phyloP scores from a whole-genome alignment of 2,113 vertebrate genomes.

The Casuarius casuarius region DNA sequence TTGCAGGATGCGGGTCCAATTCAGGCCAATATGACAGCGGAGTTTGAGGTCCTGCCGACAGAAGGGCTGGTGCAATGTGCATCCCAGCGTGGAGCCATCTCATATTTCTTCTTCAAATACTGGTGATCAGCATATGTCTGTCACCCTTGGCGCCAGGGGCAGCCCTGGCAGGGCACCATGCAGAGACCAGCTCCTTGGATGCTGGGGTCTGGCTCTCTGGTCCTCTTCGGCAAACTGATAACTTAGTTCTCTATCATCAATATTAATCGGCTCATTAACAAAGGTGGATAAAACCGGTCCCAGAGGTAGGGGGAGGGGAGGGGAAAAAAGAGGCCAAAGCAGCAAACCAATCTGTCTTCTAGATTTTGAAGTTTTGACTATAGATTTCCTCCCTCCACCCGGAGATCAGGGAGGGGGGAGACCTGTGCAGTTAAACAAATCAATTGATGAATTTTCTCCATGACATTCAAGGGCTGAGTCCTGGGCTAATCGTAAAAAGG shows the following conservation, averaged over 20 bases:
- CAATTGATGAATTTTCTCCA: constrained; percentile 9
- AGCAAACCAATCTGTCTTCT: not conserved
- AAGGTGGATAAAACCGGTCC: not conserved
- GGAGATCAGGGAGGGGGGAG: not conserved
- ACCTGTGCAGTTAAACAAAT: not conserved
- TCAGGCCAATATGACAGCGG: accelerated
- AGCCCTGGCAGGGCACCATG: not conserved
- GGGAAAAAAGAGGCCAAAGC: not conserved
- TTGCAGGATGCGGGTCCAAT: not conserved
- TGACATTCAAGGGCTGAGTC: constrained; percentile 39
- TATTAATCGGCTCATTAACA: constrained; percentile 45
- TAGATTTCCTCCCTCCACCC: not conserved
- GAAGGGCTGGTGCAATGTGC: not conserved
- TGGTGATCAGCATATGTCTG: not conserved
- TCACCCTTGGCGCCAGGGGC: not conserved
- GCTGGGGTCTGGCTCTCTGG: not conserved
- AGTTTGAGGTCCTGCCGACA: accelerated
- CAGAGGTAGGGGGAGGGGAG: not conserved
- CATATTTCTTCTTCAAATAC: accelerated
- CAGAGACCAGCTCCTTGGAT: not conserved
- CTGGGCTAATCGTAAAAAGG: not conserved
- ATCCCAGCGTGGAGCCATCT: not conserved
- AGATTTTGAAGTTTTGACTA: not conserved
- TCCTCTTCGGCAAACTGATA: not conserved
- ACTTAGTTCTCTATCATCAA: not conserved